Base-by-base conservation (phyloP, 1,140 invertebrate genomes). In the Diploscapter pachys region DNA sequence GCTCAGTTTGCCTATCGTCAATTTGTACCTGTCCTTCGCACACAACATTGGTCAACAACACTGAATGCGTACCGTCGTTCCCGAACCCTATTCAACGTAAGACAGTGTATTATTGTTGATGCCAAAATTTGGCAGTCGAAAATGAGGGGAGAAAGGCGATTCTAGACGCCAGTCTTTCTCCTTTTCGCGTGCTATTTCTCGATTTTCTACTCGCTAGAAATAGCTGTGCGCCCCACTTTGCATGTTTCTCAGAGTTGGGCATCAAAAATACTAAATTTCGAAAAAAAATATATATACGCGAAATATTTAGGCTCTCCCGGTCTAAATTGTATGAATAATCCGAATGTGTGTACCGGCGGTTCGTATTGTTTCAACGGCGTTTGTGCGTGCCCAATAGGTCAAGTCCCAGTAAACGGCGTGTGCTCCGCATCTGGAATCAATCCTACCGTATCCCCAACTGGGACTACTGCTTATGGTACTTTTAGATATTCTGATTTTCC, bases 291-390 rank as follows among this genome's bases (percentile, higher is more conserved):
- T 59, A 59, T 11, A 59, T 59, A 59, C 2, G 57, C 13, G 57
- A 11, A 68, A 51, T 53, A 55, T 52, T 31, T 48, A 68, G 66
- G 56, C 53, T 68, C 66, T 54, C 66, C 66, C 5, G 66, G 66
- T 6, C 48, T 68, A 6, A 68, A 48, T 55, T 68, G 66, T 68
- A 5, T 68, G 52, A 6, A 6, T 11, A 68, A 68, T 48, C 66
- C 66, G 6, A n/a, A 9, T 9, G 50, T 68, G 48, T 77, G 76
- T 64, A 52, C 68, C 48, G 78, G 77, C 4, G 77, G 77, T 13
- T 78, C 77, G 31, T n/a, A 11, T 63, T 78, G 77, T 74, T 53
- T 75, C 4, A 73, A 79, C 63, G 76, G 76, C 5, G 52, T 61
- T 9, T 78, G 77, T 57, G 56, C 55, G 9, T 78, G 77, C 63